phyloP scores from a whole-genome alignment of 1,140 invertebrate species.

The Drosophila sucinea region DNA sequence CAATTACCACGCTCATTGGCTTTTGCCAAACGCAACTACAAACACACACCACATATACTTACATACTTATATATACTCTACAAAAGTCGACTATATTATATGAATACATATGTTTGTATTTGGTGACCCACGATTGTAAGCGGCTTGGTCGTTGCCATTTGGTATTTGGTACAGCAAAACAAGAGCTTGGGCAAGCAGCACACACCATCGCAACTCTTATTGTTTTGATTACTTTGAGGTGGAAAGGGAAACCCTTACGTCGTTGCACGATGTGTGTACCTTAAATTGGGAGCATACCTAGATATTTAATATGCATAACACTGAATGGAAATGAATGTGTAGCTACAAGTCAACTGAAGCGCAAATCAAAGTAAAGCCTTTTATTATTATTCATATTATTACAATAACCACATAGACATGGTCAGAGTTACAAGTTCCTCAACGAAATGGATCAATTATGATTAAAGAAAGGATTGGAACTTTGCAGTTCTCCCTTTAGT shows the following conservation, averaged over 20 bases:
- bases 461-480: too few relatives aligned
- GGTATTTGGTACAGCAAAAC: conserved; percentile 6
- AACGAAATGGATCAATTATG: too few relatives aligned
- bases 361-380: background rate
- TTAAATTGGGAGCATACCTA: conserved; percentile 1
- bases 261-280: background rate
- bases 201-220: conserved; percentile 6
- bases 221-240: conserved; percentile 20
- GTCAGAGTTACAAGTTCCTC: too few relatives aligned
- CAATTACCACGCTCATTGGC: conserved; percentile 45
- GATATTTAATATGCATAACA: conserved; percentile 74
- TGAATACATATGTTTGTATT: background rate
- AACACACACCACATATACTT: background rate
- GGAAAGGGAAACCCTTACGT: conserved; percentile 14
- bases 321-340: conserved; percentile 43
- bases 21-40: conserved; percentile 20
- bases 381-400: background rate
- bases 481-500: too few relatives aligned
- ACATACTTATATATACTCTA: background rate
- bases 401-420: background rate
- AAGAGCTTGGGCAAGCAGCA: conserved; percentile 1
- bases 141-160: conserved; percentile 19
- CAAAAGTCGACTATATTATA: background rate
- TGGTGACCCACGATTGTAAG: conserved; percentile 14
- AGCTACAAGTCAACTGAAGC: conserved; percentile 14